Conservation (phyloP, 2,888 invertebrate species). For the Dasysyrphus albostriatus region DNA sequence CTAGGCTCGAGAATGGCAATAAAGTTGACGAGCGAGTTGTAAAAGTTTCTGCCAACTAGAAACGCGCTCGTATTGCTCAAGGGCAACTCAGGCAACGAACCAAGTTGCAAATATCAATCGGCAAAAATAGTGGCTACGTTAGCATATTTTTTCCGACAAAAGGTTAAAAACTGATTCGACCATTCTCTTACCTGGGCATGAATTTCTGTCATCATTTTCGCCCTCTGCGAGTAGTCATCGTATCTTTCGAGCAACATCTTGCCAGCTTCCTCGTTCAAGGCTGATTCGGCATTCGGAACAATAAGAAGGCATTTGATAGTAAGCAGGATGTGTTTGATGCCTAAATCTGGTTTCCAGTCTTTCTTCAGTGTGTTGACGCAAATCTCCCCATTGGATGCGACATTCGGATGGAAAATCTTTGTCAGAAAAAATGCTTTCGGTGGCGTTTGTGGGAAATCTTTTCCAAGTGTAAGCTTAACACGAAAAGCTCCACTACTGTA, state of each 20-base stretch:
- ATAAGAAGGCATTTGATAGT: constrained; percentile 97
- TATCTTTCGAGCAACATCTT: constrained; percentile 96
- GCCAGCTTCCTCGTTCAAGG: constrained; percentile 98
- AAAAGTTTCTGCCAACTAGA: too few relatives aligned
- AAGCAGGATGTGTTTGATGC: constrained; percentile 96
- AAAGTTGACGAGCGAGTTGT: too few relatives aligned
- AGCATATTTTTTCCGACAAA: not conserved
- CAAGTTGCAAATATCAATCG: not conserved
- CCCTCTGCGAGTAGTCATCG: constrained; percentile 94
- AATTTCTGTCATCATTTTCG: constrained; percentile 96
- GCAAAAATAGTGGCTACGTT: not conserved
- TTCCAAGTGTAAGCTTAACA: constrained; percentile 94
- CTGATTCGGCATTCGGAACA: constrained; percentile 98
- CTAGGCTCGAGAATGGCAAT: too few relatives aligned
- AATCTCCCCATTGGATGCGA: constrained; percentile 96
- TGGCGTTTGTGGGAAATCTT: constrained; percentile 96
- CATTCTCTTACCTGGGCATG: constrained; percentile 89
- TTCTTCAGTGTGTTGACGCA: constrained; percentile 98
- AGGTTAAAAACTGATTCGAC: not conserved
- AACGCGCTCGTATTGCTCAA: too few relatives aligned
- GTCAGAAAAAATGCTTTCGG: constrained; percentile 97
- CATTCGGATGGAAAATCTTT: constrained; percentile 98
- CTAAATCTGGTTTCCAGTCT: constrained; percentile 98
- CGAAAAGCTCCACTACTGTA: constrained; percentile 95
- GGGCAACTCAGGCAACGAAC: too few relatives aligned